Percentiles rank a stretch among this genome's conserved stretches.
These are phyloP conservation scores for Drosophila subobscura DNA, from an alignment of 1,140 invertebrate species.

Conservation along the genomic window DNA sequence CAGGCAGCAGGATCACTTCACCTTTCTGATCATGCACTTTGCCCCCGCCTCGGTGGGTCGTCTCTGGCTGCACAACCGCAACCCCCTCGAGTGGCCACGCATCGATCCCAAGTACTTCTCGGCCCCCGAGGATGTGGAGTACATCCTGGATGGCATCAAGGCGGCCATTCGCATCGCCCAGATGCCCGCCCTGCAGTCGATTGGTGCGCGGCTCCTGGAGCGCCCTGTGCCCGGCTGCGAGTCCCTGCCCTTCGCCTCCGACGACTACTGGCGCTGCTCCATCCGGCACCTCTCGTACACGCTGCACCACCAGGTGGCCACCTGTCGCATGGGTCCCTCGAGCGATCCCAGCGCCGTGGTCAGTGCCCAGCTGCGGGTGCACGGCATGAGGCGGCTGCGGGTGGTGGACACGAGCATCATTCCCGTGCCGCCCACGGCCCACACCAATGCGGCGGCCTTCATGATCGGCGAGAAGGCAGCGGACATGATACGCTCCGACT, in stretches of 20 bases:
- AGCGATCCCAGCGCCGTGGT: slow-evolving; percentile 89
- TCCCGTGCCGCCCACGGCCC: slow-evolving; percentile 88
- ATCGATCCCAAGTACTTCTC: slow-evolving; percentile 91
- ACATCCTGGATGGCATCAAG: slow-evolving; percentile 88
- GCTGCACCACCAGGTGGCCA: slow-evolving; percentile 90
- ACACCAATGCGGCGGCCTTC: slow-evolving; percentile 88
- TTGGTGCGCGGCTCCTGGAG: slow-evolving; percentile 84
- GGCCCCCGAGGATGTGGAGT: slow-evolving; percentile 86
- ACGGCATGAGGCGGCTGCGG: slow-evolving; percentile 88
- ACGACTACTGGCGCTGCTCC: slow-evolving; percentile 90
- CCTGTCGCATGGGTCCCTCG: slow-evolving; percentile 90
- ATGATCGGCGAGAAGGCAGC: slow-evolving; percentile 95
- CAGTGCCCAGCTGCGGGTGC: slow-evolving; percentile 88
- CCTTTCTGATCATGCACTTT: slow-evolving; percentile 89
- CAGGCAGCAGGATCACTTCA: slow-evolving; percentile 85
- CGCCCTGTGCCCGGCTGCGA: slow-evolving; percentile 87
- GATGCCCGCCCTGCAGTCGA: slow-evolving; percentile 86
- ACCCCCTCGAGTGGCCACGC: slow-evolving; percentile 90
- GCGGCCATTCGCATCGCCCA: slow-evolving; percentile 86
- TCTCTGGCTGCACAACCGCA: slow-evolving; percentile 87
- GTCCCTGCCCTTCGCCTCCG: slow-evolving; percentile 85
- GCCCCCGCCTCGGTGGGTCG: slow-evolving; percentile 90
- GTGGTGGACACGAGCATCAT: slow-evolving; percentile 91
- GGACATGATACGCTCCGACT: slow-evolving; percentile 89
- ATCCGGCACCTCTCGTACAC: slow-evolving; percentile 86